phyloP scores from a whole-genome alignment of 2,113 vertebrate genomes.

The Uropsilus gracilis region DNA sequence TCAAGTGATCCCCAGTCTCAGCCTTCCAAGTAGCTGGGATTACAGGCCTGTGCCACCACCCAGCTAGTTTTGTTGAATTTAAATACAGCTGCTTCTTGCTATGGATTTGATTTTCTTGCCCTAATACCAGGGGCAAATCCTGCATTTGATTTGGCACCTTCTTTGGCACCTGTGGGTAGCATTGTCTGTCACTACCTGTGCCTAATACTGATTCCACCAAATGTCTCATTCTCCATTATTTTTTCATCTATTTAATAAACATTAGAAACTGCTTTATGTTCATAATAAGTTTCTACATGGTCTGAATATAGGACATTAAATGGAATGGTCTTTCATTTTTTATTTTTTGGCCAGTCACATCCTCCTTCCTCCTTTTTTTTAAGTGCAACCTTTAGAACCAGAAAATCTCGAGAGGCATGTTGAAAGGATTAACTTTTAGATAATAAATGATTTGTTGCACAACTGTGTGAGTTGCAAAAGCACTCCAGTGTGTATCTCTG shows the following conservation, averaged over 20 bases:
- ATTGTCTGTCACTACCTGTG: background rate
- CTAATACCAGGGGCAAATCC: background rate
- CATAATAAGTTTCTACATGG: background rate
- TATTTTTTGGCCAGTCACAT: background rate
- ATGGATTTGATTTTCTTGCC: background rate
- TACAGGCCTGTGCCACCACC: too few species aligned
- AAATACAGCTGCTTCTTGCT: background rate
- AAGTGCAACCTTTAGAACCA: background rate
- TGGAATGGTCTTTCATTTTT: background rate
- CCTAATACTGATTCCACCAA: background rate
- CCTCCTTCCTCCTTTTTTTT: background rate
- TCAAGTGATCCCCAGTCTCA: too few species aligned
- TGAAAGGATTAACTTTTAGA: conserved; percentile 28
- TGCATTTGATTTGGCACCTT: background rate
- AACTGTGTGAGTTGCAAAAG: background rate
- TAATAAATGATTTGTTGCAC: background rate
- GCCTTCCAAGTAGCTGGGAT: too few species aligned
- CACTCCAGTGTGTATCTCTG: background rate
- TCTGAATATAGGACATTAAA: background rate
- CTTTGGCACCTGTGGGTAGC: background rate
- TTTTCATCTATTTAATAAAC: background rate
- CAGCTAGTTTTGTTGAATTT: too few species aligned
- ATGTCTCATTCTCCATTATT: background rate
- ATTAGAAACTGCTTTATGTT: background rate
- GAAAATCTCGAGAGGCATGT: background rate